phyloP scores from a whole-genome alignment of 2,113 vertebrate species.

The Arothron firmamentum region DNA sequence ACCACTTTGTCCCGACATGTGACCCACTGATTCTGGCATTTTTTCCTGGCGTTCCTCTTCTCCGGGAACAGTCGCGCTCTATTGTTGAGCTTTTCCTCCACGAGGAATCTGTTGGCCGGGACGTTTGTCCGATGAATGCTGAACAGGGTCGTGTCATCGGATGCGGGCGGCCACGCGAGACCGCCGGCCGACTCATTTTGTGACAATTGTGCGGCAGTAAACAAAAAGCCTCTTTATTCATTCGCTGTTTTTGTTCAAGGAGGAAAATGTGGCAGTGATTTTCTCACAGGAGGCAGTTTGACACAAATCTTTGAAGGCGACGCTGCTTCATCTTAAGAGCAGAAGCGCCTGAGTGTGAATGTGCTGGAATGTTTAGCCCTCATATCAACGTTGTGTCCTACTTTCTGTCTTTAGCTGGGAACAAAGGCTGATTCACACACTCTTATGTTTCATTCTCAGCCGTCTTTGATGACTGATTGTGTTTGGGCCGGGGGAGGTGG shows the following conservation, averaged over 20 bases:
- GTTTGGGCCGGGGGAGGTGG: conserved; percentile 50
- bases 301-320: no score
- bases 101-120: conserved; percentile 14
- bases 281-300: no score
- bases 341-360: no score
- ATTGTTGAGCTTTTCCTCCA: conserved; percentile 16
- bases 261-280: no score
- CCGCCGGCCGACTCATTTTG: background rate
- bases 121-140: conserved; percentile 17
- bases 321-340: no score
- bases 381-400: conserved; percentile 50
- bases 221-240: conserved; percentile 1
- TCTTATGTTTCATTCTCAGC: conserved; percentile 66
- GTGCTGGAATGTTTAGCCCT: conserved; percentile 27
- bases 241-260: no score
- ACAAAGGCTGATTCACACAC: conserved; percentile 38
- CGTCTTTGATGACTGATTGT: conserved; percentile 72
- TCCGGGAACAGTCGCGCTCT: conserved; percentile 8
- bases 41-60: conserved; percentile 8
- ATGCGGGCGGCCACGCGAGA: conserved; percentile 8
- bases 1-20: no score
- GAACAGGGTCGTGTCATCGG: conserved; percentile 35
- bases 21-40: background rate
- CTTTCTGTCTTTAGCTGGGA: conserved; percentile 43
- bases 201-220: conserved; percentile 2